Evolutionary conservation across 2,888 invertebrate species (phyloP).

Genomic region (Junonia oenone): DNA sequence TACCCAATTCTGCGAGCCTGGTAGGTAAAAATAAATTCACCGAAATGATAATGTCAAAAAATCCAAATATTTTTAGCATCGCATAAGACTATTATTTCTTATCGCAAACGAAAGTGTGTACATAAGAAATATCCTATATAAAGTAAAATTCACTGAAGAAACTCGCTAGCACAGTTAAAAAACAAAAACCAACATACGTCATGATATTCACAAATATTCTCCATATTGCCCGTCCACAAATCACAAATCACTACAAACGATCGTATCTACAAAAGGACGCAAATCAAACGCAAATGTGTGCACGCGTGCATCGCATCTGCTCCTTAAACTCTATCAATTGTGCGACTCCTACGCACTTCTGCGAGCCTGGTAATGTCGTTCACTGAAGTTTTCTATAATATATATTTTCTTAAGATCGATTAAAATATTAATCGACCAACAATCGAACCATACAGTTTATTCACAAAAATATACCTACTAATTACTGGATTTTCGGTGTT

Average conservation of each 20-base stretch:
- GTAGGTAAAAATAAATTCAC: too few relatives aligned
- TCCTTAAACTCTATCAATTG: slow-evolving; percentile 16
- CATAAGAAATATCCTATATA: too few relatives aligned
- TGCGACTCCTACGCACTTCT: slow-evolving; percentile 46
- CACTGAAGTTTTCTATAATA: slow-evolving; percentile 3
- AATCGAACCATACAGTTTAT: too few relatives aligned
- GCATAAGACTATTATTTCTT: too few relatives aligned
- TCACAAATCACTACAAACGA: neutral
- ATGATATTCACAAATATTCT: neutral
- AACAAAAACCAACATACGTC: slow-evolving; percentile 1
- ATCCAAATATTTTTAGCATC: too few relatives aligned
- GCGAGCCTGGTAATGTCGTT: slow-evolving; percentile 41
- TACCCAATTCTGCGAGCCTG: slow-evolving; percentile 43
- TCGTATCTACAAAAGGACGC: neutral
- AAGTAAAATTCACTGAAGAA: too few relatives aligned
- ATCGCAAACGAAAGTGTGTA: too few relatives aligned
- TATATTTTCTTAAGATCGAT: neutral
- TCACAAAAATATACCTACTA: too few relatives aligned
- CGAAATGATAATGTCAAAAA: too few relatives aligned
- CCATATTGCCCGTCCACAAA: neutral
- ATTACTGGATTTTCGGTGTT: too few relatives aligned
- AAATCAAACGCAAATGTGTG: neutral
- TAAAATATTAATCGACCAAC: too few relatives aligned
- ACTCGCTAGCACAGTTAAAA: neutral
- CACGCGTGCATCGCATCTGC: slow-evolving; percentile 4